Base-by-base conservation (phyloP, 2,797 vertebrate genomes). In the Pseudomugil gertrudae region DNA sequence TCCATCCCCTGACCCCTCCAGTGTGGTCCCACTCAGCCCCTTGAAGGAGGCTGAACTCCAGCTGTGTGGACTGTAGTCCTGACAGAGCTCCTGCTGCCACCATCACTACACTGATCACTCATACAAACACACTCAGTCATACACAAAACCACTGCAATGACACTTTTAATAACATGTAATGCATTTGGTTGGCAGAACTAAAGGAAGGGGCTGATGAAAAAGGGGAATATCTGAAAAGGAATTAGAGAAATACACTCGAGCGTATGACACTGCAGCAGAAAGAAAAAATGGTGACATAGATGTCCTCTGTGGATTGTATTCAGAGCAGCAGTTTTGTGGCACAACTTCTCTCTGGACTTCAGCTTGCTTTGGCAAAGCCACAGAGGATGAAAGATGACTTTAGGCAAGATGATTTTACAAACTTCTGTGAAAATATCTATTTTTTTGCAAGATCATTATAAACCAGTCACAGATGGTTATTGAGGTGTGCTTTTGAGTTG, bases 41-140 rank as follows among this genome's bases (percentile, higher is more conserved):
- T 90, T 80, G 89, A 94, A 95, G 94, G 92, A 95, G 94, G 94
- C 93, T 94, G 94, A 95, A 92, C 92, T 93, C 92, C 95, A 94
- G 93, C 94, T 94, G 92, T 93, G 87, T 87, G 82, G 82, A 84
- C 79, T 90, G 89, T 91, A 92, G 94, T 87, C 86, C 87, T 87
- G 83, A 88, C 84, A 54, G 76, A 87, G 88, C 83, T 87, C 81
- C 87, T 65, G 83, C 78, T 87, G 89, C 90, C 76, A 74, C 82
- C 84, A 82, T 78, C 76, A 71, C 76, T 71, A 85, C 81, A 86
- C 74, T 69, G 66, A 52, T 70, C 69, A 59, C 63, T 38, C 32
- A 40, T 66, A 74, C 60, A 74, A 38, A 72, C 57, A 71, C 61
- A 81, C 60, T 60, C 0, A 55, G 35, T 43, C 21, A 73, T 17